phyloP scores from a whole-genome alignment of 2,888 invertebrate genomes.

The Camponotus fellah region DNA sequence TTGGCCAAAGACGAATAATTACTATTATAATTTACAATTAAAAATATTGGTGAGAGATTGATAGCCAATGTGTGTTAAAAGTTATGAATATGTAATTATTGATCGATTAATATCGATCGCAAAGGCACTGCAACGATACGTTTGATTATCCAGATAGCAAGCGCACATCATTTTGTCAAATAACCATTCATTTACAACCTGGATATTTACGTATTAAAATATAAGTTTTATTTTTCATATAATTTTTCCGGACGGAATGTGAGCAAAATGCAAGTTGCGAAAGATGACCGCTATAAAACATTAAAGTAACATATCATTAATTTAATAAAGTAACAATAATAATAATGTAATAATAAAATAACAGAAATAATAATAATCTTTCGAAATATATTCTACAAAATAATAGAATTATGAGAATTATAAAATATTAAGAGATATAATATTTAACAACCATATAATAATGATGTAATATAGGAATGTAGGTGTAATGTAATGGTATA shows the following conservation, averaged over 20 bases:
- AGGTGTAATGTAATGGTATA: neutral
- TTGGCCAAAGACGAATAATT: slow-evolving; percentile 17
- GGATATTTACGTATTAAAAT: neutral
- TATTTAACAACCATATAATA: slow-evolving; percentile 53
- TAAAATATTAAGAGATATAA: slow-evolving; percentile 63
- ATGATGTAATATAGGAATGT: slow-evolving; percentile 33
- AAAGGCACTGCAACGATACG: neutral
- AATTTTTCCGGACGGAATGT: slow-evolving; percentile 19
- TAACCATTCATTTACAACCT: too few relatives aligned
- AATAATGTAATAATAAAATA: slow-evolving; percentile 53
- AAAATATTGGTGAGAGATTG: neutral
- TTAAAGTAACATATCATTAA: slow-evolving; percentile 64
- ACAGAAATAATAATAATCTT: slow-evolving; percentile 63
- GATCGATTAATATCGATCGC: slow-evolving; percentile 28
- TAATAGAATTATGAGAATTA: slow-evolving; percentile 54
- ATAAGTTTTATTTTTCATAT: neutral
- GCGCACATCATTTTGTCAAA: neutral
- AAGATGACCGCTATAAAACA: slow-evolving; percentile 60
- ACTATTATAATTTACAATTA: slow-evolving; percentile 10
- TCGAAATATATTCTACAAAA: slow-evolving; percentile 57
- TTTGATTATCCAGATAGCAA: neutral
- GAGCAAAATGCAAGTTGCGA: slow-evolving; percentile 16
- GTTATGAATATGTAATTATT: slow-evolving; percentile 23
- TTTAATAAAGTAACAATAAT: slow-evolving; percentile 67
- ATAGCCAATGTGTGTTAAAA: neutral